These are phyloP conservation scores for Ailuropoda melanoleuca DNA, from an alignment of 2,113 vertebrate species.

Conservation along the genomic window DNA sequence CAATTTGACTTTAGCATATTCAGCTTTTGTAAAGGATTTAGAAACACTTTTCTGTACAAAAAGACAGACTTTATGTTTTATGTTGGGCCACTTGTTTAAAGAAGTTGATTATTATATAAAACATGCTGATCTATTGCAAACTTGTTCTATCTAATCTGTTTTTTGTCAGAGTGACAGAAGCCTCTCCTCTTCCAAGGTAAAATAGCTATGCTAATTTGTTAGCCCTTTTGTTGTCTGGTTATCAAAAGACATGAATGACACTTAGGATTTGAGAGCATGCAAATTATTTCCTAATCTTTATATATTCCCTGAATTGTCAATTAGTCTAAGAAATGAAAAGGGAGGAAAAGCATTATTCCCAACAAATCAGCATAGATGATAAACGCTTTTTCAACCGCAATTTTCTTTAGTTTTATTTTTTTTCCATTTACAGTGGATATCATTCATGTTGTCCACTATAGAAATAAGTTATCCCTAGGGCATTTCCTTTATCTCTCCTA, in stretches of 20 bases:
- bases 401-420: not conserved
- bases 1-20: not conserved
- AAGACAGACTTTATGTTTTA: not conserved
- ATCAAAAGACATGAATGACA: constrained; percentile 54
- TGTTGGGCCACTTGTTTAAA: not conserved
- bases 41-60: not conserved
- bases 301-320: constrained; percentile 50
- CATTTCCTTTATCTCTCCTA: constrained; percentile 52
- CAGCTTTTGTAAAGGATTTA: not conserved
- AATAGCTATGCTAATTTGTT: constrained; percentile 34
- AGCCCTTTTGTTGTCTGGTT: not conserved
- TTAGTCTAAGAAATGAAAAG: constrained; percentile 69
- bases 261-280: not conserved
- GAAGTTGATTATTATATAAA: not conserved
- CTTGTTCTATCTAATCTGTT: not conserved
- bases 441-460: constrained; percentile 69
- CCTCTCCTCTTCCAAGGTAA: constrained; percentile 6
- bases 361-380: constrained; percentile 57
- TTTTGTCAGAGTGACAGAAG: not conserved
- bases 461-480: constrained; percentile 48
- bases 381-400: constrained; percentile 57
- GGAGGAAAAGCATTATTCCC: constrained; percentile 17
- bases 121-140: not conserved
- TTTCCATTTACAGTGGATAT: constrained; percentile 13
- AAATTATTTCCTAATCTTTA: constrained; percentile 74